Evolutionary conservation across 2,797 vertebrate genomes (phyloP).

Genomic region (Urophycis tenuis): DNA sequence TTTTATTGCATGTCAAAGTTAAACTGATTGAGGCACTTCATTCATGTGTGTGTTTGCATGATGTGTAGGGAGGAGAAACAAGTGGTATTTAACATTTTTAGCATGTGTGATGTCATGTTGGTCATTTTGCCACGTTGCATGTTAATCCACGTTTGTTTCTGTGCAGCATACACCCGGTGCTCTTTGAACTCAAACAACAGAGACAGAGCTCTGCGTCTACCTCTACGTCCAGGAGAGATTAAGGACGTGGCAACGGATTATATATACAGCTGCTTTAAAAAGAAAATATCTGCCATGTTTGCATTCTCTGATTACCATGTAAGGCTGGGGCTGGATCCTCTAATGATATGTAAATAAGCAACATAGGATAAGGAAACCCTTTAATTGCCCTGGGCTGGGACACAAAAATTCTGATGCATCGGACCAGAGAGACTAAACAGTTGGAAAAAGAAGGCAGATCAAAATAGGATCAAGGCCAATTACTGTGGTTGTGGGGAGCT

Average conservation of each 20-base stretch:
- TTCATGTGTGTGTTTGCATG: no score
- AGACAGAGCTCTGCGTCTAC: no score
- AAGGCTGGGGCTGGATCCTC: not conserved
- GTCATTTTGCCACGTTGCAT: not conserved
- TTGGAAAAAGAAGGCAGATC: not conserved
- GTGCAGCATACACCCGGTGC: not conserved
- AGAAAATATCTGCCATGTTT: not conserved
- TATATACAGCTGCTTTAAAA: not conserved
- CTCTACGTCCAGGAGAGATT: not conserved
- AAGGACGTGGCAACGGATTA: no score
- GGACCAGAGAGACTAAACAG: not conserved
- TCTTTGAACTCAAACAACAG: not conserved
- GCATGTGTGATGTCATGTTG: not conserved
- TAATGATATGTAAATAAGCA: not conserved
- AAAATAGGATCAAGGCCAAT: slow-evolving; percentile 7
- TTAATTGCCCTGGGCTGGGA: not conserved
- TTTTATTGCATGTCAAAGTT: not conserved
- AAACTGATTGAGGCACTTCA: no score
- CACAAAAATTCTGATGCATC: not conserved
- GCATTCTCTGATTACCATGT: not conserved
- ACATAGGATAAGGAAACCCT: not conserved
- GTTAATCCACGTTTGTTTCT: no score
- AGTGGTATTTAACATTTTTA: not conserved
- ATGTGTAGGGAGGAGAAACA: not conserved
- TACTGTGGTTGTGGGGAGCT: not conserved